Base-by-base conservation (phyloP, 2,888 invertebrate species). In the Drosophila austrosaltans region DNA sequence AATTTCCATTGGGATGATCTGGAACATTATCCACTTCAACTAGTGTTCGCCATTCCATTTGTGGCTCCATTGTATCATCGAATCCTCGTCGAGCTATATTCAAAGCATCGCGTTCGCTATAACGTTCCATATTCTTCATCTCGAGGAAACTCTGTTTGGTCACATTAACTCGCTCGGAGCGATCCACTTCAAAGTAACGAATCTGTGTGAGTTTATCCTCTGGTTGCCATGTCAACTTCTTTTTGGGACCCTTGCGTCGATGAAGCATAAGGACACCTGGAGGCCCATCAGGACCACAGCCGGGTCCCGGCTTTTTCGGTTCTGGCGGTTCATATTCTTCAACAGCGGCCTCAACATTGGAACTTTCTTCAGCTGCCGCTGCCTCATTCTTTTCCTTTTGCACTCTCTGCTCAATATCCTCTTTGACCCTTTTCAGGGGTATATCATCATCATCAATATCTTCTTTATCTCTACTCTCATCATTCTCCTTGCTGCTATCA, bases 81-180 rank as follows among this genome's bases (percentile, higher is more conserved):
- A 95, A 94, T 59, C 96, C 91, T 92, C 97, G 96, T 67, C 97
- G 94, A 12, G 95, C 95, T 91, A 96, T 95, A 83, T 95, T 94
- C 90, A 97, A 94, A n/a, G 96, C 95, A 89, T 97, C 96, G 63
- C 97, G 94, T 93, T 99, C 99, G 83, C 96, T 94, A 71, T 95
- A 94, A 87, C 96, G 95, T 91, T 99, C 99, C 93, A 97, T 95
- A 91, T 96, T 95, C 90, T 97, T 97, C 96, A 98, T 96, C 88
- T 98, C 98, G 40, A 95, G 96, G 92, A 98, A 98, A 53, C 74
- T 89, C 39, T 95, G 96, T 92, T 96, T 97, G 2, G 96, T 98
- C 1, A 99, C 98, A 93, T 99, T 99, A 1, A 98, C 97, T 89
- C 99, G 94, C 93, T 99, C 99, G 16, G 96, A 98, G 93, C 98